A percentile compares a stretch with the other conserved stretches of the same genome.
These are phyloP conservation scores for Sminthurinus aureus DNA, from an alignment of 2,888 invertebrate species.

Conservation along the genomic window DNA sequence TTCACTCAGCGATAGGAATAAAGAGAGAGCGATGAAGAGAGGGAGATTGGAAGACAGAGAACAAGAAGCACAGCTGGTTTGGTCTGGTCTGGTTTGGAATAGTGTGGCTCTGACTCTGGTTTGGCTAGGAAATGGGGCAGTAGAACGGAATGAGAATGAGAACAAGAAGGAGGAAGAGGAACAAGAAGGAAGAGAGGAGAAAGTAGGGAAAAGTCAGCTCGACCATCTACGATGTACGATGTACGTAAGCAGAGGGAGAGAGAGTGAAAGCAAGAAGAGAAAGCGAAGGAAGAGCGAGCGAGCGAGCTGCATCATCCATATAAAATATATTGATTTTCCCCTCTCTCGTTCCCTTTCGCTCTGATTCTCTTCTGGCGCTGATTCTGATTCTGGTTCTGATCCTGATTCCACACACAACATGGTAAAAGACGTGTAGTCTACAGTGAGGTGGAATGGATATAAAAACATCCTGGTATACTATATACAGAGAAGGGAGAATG, in stretches of 20 bases:
- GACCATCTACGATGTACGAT: too few relatives aligned
- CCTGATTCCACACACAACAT: too few relatives aligned
- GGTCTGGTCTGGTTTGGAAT: too few relatives aligned
- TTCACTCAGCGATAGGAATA: too few relatives aligned
- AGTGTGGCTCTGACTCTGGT: too few relatives aligned
- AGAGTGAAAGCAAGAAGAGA: neutral
- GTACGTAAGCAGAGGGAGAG: neutral
- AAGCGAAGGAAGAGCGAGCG: too few relatives aligned
- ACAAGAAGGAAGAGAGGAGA: neutral
- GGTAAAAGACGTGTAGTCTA: too few relatives aligned
- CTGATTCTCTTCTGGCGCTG: neutral
- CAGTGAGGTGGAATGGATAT: too few relatives aligned
- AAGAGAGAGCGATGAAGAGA: neutral
- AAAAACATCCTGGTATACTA: too few relatives aligned
- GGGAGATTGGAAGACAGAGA: neutral
- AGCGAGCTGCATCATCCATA: neutral
- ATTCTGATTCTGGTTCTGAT: constrained; percentile 7
- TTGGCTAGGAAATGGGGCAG: neutral
- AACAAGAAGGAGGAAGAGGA: neutral
- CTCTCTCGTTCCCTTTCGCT: neutral
- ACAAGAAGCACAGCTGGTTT: neutral
- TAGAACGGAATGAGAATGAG: neutral
- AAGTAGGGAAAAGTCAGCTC: neutral
- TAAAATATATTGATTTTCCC: constrained; percentile 21
- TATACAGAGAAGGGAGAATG: too few relatives aligned